These are phyloP conservation scores for Rhopilema esculentum DNA, from an alignment of 30 jellyfish, hydroid and myxozoan species.

Conservation along the genomic window DNA sequence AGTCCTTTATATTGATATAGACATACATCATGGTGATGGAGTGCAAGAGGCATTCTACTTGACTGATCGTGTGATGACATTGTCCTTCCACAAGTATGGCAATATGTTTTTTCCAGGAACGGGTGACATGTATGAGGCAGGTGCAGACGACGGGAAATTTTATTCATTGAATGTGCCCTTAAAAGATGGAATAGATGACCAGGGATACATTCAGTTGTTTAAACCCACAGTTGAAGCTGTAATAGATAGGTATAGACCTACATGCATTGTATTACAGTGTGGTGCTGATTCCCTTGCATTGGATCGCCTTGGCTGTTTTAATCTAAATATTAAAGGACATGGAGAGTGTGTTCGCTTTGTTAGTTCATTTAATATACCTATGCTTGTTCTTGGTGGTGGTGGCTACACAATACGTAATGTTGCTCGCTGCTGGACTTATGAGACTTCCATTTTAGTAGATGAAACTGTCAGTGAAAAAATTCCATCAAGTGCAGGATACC, in stretches of 20 bases:
- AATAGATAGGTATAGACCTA: slow-evolving; percentile 84
- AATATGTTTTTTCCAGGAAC: slow-evolving; percentile 97
- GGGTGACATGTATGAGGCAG: slow-evolving; percentile 98
- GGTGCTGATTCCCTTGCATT: slow-evolving; percentile 99
- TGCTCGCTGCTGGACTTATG: slow-evolving; percentile 99
- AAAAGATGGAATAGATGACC: slow-evolving; percentile 97
- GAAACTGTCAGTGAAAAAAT: slow-evolving; percentile 80
- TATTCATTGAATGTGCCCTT: slow-evolving; percentile 94
- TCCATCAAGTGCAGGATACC: slow-evolving; percentile 80
- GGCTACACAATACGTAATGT: slow-evolving; percentile 98
- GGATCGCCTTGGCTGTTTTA: slow-evolving; percentile 97
- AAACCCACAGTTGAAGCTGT: slow-evolving; percentile 96
- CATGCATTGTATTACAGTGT: slow-evolving; percentile 96
- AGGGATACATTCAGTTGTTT: slow-evolving; percentile 78
- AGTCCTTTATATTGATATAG: slow-evolving; percentile 94
- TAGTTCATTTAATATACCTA: slow-evolving; percentile 88
- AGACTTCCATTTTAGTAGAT: slow-evolving; percentile 88
- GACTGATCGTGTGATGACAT: slow-evolving; percentile 99
- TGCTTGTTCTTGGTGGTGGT: slow-evolving; percentile 99
- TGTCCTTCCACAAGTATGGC: slow-evolving; percentile 97
- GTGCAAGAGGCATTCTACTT: slow-evolving; percentile 98
- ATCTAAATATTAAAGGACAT: slow-evolving; percentile 90
- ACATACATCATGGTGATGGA: slow-evolving; percentile 99
- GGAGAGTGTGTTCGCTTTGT: slow-evolving; percentile 97
- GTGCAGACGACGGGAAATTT: slow-evolving; percentile 89